A percentile compares a stretch with the other conserved stretches of the same genome.
phyloP scores from a whole-genome alignment of 2,888 invertebrate genomes.

The Atethmia centrago region DNA sequence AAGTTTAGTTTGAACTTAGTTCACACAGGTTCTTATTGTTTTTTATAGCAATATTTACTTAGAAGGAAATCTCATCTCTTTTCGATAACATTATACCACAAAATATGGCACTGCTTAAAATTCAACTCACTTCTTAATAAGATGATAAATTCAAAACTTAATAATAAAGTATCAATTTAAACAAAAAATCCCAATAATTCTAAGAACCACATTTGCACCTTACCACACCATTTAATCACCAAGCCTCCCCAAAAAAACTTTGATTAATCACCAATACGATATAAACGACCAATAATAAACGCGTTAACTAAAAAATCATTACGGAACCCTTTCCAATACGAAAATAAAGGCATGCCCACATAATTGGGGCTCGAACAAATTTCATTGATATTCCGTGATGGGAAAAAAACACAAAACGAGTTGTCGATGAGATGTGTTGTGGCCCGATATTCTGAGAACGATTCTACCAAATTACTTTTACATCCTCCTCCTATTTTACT shows the following conservation, averaged over 20 bases:
- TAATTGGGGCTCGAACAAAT: conserved; percentile 89
- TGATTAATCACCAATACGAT: conserved; percentile 69
- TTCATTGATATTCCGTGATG: conserved; percentile 90
- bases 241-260: conserved; percentile 51
- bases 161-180: conserved; percentile 57
- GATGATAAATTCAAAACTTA: conserved; percentile 34
- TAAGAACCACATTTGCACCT: conserved; percentile 68
- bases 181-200: conserved; percentile 59
- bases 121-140: conserved; percentile 26
- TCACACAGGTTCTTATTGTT: not conserved
- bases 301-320: conserved; percentile 72
- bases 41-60: not conserved
- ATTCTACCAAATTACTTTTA: conserved; percentile 69
- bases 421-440: conserved; percentile 87
- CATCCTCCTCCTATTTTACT: conserved; percentile 55
- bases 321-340: conserved; percentile 75
- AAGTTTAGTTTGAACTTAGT: not conserved
- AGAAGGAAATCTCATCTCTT: not conserved
- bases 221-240: conserved; percentile 64
- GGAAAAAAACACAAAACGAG: conserved; percentile 87
- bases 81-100: not conserved
- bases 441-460: conserved; percentile 82
- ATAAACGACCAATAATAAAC: conserved; percentile 69
- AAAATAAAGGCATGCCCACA: conserved; percentile 85
- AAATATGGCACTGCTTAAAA: conserved; percentile 23